Base-by-base conservation (phyloP, 2,113 vertebrate species). In the Sporophila hypoxantha region DNA sequence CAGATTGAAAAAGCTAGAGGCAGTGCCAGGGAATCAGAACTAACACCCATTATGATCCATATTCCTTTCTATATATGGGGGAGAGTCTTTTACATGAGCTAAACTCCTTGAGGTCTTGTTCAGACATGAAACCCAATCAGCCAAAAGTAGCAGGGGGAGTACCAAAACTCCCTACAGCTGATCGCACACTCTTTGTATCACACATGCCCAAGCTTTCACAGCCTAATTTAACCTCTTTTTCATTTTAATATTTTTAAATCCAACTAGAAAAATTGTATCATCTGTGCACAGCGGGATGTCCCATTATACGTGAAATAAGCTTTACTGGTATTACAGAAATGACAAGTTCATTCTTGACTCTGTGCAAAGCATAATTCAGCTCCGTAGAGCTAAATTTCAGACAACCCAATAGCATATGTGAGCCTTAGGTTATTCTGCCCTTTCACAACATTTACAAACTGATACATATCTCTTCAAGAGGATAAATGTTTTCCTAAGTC, bases 361-460 rank as follows among this genome's bases (percentile, higher is more conserved):
- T 68, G 56, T 80, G 90, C 83, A 96, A 92, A 93, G 93, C 82
- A 75, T 88, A 93, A 93, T 76, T 89, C 93, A 82, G 90, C 68
- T 79, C 76, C 5, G 0, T 70, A 74, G 89, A 95, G 90, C 71
- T 91, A 26, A 37, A 60, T 82, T 89, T 89, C 84, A 92, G 86
- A 88, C 56, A 95, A 82, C 71, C 76, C 79, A 92, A 94, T 47
- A 94, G 91, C 95, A 94, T 85, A 87, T 96, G 91, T 91, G 94
- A 97, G 87, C 93, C 91, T 92, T 93, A 90, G 94, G 94, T 96
- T 96, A 91, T 94, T 95, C 91, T 95, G 91, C 85, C 93, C 92
- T 97, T 97, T 97, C 90, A 96, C 96, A 95, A 96, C 95, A 96
- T 96, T 97, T 97, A 96, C 94, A 94, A 96, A 97, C 88, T 94